Evolutionary conservation across 2,113 vertebrate species (phyloP).

Genomic region (Actenoides hombroni): DNA sequence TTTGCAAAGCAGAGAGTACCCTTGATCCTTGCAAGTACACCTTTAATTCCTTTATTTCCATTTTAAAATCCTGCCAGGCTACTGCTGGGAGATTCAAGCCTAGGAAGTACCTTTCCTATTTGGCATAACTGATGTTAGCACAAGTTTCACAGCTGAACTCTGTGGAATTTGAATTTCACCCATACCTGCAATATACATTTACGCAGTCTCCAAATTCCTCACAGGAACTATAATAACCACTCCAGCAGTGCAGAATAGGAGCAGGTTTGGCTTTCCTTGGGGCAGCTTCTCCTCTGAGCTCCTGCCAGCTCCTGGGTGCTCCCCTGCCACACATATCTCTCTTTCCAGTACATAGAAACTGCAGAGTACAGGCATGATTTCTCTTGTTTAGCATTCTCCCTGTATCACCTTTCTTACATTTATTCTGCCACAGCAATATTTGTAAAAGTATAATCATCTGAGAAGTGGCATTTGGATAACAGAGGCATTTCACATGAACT

Average conservation of each 20-base stretch:
- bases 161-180: neutral
- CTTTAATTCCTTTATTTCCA: conserved; percentile 18
- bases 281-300: neutral
- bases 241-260: neutral
- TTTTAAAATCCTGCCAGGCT: conserved; percentile 1
- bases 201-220: neutral
- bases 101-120: neutral
- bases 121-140: neutral
- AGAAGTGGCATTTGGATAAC: neutral
- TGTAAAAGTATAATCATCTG: neutral
- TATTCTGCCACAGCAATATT: neutral
- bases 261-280: neutral
- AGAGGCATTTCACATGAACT: neutral
- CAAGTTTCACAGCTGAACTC: neutral
- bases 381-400: neutral
- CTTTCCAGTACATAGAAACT: neutral
- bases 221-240: rapidly evolving
- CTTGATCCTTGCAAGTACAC: neutral
- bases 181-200: neutral
- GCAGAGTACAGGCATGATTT: neutral
- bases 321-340: neutral
- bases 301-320: neutral
- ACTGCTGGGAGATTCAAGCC: neutral
- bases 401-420: neutral
- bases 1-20: neutral